These are phyloP conservation scores for Helicoverpa assulta DNA, from an alignment of 2,888 invertebrate genomes.

Conservation along the genomic window DNA sequence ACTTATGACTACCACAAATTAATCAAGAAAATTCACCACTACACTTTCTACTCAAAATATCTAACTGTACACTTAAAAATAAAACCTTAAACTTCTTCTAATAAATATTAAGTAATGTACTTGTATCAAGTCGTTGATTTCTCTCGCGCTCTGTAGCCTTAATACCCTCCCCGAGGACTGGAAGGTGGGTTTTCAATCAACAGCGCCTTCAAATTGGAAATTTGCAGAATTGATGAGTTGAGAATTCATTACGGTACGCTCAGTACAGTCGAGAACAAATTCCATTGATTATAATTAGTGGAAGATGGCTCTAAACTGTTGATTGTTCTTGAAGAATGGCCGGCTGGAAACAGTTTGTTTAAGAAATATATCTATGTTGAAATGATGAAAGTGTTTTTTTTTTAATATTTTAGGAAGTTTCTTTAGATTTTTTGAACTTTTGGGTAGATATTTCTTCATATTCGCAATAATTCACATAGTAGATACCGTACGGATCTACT, in stretches of 20 bases:
- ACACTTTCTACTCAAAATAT: too few relatives aligned
- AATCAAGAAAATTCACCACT: too few relatives aligned
- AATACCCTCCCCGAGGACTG: conserved; percentile 23
- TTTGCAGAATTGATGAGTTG: conserved; percentile 67
- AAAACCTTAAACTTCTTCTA: not conserved
- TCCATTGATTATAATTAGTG: conserved; percentile 59
- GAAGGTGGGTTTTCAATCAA: conserved; percentile 62
- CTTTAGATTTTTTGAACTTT: too few relatives aligned
- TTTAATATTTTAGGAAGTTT: too few relatives aligned
- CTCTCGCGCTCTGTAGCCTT: conserved; percentile 20
- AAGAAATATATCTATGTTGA: not conserved
- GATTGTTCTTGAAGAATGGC: conserved; percentile 19
- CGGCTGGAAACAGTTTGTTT: conserved; percentile 3
- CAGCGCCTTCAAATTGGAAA: conserved; percentile 63
- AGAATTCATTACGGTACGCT: conserved; percentile 57
- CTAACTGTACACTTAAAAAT: not conserved
- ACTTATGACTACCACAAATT: too few relatives aligned
- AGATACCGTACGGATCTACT: too few relatives aligned
- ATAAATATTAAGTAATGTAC: not conserved
- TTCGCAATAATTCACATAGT: too few relatives aligned
- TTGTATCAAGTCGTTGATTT: not conserved
- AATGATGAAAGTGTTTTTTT: too few relatives aligned
- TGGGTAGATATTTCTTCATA: too few relatives aligned
- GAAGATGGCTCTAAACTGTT: conserved; percentile 37
- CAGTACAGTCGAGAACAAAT: conserved; percentile 34